Conservation (phyloP, 2,113 vertebrate species). For the Mionectes macconnelli region DNA sequence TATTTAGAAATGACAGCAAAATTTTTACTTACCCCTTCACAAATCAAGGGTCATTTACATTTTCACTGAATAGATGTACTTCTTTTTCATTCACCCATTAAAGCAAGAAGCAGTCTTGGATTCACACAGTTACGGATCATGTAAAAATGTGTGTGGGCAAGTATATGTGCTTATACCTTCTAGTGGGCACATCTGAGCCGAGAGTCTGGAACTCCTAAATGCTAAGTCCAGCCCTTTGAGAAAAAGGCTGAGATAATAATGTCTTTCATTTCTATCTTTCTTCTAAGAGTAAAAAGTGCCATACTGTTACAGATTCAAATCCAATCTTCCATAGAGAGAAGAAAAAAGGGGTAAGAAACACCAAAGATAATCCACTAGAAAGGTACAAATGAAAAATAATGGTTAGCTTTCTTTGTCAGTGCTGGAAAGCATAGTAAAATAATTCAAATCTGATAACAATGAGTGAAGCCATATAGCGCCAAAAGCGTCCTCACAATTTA, state of each 20-base stretch:
- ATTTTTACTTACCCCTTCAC: neutral
- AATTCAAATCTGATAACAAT: neutral
- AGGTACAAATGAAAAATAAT: neutral
- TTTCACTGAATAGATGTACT: neutral
- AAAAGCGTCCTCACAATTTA: neutral
- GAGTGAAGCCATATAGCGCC: neutral
- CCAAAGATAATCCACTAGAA: neutral
- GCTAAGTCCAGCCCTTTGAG: neutral
- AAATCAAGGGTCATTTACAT: neutral
- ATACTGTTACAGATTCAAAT: neutral
- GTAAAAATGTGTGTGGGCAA: neutral
- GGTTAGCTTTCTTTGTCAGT: neutral
- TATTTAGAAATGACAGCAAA: neutral
- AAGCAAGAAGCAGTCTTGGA: neutral
- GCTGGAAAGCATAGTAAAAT: neutral
- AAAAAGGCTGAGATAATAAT: neutral
- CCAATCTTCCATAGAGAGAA: neutral
- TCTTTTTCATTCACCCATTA: neutral
- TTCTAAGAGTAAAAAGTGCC: neutral
- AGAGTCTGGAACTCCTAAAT: neutral
- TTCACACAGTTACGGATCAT: neutral
- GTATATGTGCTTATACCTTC: neutral
- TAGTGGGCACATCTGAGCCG: accelerated
- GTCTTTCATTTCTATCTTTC: neutral
- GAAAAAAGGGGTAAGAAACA: neutral